Base-by-base conservation (phyloP, 2,797 vertebrate species). In the Epinephelus malabaricus region DNA sequence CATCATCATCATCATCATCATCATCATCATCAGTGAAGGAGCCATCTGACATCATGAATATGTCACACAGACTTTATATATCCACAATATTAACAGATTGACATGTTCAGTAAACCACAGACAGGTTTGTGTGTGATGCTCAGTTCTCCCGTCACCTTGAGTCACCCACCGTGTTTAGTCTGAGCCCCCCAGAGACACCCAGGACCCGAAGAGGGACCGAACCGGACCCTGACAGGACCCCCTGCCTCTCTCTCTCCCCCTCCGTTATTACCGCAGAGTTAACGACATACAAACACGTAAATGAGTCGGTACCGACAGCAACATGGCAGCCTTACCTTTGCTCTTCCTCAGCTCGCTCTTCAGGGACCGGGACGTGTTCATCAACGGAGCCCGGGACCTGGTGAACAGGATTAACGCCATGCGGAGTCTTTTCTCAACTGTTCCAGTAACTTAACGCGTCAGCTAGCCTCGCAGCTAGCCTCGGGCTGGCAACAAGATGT, bases 351-450 rank as follows among this genome's bases (percentile, higher is more conserved):
- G 90, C 62, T 96, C 95, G 72, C 76, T 92, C 78, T 95, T 95
- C 65, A 96, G 55, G 1, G 95, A 94, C n/a, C 93, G 87, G 65
- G 94, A 95, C 14, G 95, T 95, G 88, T 95, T 96, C 89, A 96
- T 86, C 27, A 96, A 75, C 65, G 95, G 94, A 66, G 89, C 87
- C 79, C 94, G 87, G 30, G 94, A 92, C 76, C 95, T 94, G 18
- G 93, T 94, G 72, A 96, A 94, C 83, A 96, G 89, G 90, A 96
- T 96, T 90, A 96, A 94, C 90, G 96, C 96, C 96, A 96, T 96
- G 86, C 43, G 90, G 77, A 78, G 56, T 56, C 27, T 86, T 69
- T 81, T 8, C 34, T 34, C 53, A 70, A 79, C 75, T 17, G 58
- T 68, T 59, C 45, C 69, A 43, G 66, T 78, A 46, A 81, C 12